These are phyloP conservation scores for Anser brachyrhynchus DNA, from an alignment of 2,113 vertebrate species.

Conservation along the genomic window DNA sequence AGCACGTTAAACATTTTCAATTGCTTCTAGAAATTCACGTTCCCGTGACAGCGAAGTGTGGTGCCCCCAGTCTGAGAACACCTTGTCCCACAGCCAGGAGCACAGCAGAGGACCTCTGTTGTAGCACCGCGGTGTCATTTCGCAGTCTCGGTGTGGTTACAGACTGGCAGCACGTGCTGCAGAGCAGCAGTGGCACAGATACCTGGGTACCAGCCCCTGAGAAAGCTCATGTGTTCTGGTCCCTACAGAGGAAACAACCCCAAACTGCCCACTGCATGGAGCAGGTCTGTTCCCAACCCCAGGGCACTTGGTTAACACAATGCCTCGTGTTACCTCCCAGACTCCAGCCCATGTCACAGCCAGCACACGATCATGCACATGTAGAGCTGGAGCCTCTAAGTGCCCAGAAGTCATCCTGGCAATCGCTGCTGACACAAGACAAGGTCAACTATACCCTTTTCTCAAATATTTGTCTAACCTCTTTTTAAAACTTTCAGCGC, in stretches of 20 bases:
- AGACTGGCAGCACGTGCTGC: not conserved
- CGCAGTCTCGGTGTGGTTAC: not conserved
- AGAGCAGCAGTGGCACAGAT: not conserved
- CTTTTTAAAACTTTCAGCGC: not conserved
- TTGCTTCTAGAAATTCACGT: not conserved
- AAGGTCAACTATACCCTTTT: not conserved
- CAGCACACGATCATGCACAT: not conserved
- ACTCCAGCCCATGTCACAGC: not conserved
- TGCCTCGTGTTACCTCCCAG: fast-evolving
- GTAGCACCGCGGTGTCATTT: not conserved
- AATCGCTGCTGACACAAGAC: not conserved
- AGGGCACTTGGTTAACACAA: not conserved
- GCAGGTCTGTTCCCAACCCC: not conserved
- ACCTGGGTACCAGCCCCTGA: not conserved
- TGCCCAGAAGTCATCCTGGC: not conserved
- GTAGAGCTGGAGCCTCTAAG: not conserved
- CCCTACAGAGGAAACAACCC: not conserved
- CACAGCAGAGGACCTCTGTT: not conserved
- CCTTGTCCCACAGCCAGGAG: not conserved
- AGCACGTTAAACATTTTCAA: not conserved
- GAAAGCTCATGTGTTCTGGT: not conserved
- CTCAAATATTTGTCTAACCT: not conserved
- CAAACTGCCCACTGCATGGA: not conserved
- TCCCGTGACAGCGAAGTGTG: not conserved
- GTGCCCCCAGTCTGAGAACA: not conserved